Evolutionary conservation across 2,888 invertebrate genomes (phyloP).

Genomic region (Dynastes tityus): DNA sequence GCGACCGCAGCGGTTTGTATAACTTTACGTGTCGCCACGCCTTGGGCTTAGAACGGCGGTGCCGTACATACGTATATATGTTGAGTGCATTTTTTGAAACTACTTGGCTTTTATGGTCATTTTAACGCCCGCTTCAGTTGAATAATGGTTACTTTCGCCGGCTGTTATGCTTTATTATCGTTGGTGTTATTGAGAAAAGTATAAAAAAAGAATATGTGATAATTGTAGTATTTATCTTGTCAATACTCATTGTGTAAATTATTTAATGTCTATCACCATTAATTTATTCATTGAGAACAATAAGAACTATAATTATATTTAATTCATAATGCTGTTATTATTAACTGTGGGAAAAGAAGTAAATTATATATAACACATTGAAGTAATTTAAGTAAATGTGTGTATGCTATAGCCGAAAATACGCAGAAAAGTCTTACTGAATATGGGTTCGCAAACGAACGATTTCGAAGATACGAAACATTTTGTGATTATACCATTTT

Average conservation of each 20-base stretch:
- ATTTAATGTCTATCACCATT: conserved; percentile 2
- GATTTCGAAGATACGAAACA: no score
- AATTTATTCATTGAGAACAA: background rate
- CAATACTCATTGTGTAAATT: background rate
- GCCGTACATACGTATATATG: background rate
- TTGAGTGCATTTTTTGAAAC: background rate
- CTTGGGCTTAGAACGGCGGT: background rate
- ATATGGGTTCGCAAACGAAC: no score
- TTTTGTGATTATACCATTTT: no score
- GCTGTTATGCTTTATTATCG: background rate
- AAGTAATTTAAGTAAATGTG: no score
- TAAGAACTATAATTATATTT: background rate
- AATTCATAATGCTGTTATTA: background rate
- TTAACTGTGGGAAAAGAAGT: background rate
- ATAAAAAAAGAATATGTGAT: background rate
- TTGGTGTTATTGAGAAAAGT: background rate
- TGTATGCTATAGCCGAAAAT: no score
- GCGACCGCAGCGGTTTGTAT: background rate
- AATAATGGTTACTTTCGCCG: conserved; percentile 3
- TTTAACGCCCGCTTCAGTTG: conserved; percentile 3
- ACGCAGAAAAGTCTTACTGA: no score
- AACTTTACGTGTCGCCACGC: conserved; percentile 8
- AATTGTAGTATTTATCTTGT: conserved; percentile 3
- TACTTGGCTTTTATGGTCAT: conserved; percentile 11
- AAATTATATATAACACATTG: no score